Evolutionary conservation across 1,140 invertebrate genomes (phyloP).

Genomic region (Diabrotica undecimpunctata): DNA sequence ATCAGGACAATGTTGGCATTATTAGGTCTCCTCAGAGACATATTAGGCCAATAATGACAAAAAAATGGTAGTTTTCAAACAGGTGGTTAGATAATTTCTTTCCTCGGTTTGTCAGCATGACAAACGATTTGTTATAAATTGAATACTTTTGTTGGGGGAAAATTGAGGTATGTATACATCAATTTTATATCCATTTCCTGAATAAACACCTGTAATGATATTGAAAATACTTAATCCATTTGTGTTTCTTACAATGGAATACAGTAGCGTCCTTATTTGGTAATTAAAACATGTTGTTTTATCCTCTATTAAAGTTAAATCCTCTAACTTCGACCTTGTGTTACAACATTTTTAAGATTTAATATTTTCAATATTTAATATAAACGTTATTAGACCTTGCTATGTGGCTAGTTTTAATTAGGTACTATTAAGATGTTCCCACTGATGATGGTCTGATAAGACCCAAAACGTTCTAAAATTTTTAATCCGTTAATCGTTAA

Average conservation of each 20-base stretch:
- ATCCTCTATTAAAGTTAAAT: no score
- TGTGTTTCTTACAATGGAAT: background rate
- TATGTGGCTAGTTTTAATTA: no score
- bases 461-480: no score
- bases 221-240: background rate
- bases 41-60: constrained; percentile 2
- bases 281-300: no score
- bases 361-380: no score
- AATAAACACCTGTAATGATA: constrained; percentile 1
- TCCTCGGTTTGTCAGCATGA: background rate
- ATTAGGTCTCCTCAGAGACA: background rate
- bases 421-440: no score
- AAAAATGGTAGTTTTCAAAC: background rate
- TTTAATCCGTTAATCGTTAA: no score
- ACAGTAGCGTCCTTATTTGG: background rate
- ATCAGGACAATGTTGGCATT: no score
- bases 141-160: background rate
- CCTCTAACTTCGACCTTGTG: no score
- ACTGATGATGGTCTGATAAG: no score
- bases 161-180: constrained; percentile 12
- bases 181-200: constrained; percentile 11
- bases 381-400: no score
- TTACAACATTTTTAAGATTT: no score
- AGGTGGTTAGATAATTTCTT: constrained; percentile 1
- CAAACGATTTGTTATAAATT: constrained; percentile 1